Evolutionary conservation across 1,140 invertebrate genomes (phyloP).

Genomic region (Cotesia chilonis): DNA sequence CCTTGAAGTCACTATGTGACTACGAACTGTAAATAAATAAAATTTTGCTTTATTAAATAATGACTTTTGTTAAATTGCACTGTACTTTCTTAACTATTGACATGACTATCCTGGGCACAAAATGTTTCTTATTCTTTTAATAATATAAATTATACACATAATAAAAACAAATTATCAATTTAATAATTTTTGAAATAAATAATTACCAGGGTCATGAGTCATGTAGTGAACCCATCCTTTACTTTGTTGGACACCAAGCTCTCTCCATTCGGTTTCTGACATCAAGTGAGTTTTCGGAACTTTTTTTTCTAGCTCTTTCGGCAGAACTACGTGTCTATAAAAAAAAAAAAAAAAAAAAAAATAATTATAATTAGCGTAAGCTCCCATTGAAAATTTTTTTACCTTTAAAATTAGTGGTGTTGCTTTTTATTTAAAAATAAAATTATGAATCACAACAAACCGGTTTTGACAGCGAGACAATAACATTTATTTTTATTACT

Average conservation of each 20-base stretch:
- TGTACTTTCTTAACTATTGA: too few species aligned
- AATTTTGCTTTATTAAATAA: too few species aligned
- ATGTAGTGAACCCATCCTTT: constrained; percentile 96
- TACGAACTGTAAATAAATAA: too few species aligned
- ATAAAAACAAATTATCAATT: not conserved
- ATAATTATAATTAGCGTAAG: too few species aligned
- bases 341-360: constrained; percentile 11
- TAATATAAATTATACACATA: too few species aligned
- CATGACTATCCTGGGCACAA: too few species aligned
- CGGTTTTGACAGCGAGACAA: too few species aligned
- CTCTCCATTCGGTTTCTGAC: constrained; percentile 91
- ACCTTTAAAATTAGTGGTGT: not conserved
- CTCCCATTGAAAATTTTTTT: not conserved
- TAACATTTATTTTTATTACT: too few species aligned
- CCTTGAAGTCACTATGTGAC: too few species aligned
- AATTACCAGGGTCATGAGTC: constrained; percentile 86
- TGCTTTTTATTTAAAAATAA: not conserved
- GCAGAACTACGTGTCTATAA: constrained; percentile 90
- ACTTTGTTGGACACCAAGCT: constrained; percentile 92
- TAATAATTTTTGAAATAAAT: not conserved
- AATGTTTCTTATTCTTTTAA: too few species aligned
- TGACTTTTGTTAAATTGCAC: too few species aligned
- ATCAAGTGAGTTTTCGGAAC: constrained; percentile 92
- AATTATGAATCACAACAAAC: not conserved
- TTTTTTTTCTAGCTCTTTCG: constrained; percentile 88